A percentile compares a stretch with the other conserved stretches of the same genome.
These are phyloP conservation scores for Sternarchorhynchus goeldii DNA, from an alignment of 2,797 vertebrate species.

Conservation along the genomic window DNA sequence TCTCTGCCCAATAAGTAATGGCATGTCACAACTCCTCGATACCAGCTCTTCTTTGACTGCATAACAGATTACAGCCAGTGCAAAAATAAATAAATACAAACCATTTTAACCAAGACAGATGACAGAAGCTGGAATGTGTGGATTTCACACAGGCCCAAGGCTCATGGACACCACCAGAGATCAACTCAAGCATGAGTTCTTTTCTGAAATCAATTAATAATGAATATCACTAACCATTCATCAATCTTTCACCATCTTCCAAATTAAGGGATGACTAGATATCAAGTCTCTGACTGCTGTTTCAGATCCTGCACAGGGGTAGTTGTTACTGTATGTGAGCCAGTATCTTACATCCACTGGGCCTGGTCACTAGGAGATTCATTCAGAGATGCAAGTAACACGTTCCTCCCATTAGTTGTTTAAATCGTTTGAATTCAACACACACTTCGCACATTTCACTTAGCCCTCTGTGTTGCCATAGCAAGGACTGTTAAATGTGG, in stretches of 20 bases:
- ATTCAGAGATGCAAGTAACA: too few relatives aligned
- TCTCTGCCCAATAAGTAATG: slow-evolving; percentile 14
- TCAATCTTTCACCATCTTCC: slow-evolving; percentile 77
- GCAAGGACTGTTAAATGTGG: too few relatives aligned
- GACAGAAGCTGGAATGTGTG: not conserved
- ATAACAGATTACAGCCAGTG: slow-evolving; percentile 20
- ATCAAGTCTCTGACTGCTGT: slow-evolving; percentile 71
- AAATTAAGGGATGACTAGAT: slow-evolving; percentile 70
- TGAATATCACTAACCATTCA: slow-evolving; percentile 79
- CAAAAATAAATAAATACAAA: not conserved
- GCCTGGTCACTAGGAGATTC: too few relatives aligned
- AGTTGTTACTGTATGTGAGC: slow-evolving; percentile 54
- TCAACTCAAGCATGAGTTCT: slow-evolving; percentile 64
- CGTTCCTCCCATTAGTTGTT: too few relatives aligned
- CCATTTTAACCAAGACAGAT: slow-evolving; percentile 21
- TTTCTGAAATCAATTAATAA: slow-evolving; percentile 76
- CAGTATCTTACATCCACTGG: too few relatives aligned
- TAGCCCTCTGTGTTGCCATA: too few relatives aligned
- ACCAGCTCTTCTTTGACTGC: slow-evolving; percentile 1
- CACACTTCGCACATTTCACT: too few relatives aligned
- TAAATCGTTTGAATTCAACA: too few relatives aligned
- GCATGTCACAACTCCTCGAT: not conserved
- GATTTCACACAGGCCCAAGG: slow-evolving; percentile 59
- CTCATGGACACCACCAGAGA: slow-evolving; percentile 59
- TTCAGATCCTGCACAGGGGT: slow-evolving; percentile 60